Base-by-base conservation (phyloP, 2,113 vertebrate species). In the Guaruba guarouba region DNA sequence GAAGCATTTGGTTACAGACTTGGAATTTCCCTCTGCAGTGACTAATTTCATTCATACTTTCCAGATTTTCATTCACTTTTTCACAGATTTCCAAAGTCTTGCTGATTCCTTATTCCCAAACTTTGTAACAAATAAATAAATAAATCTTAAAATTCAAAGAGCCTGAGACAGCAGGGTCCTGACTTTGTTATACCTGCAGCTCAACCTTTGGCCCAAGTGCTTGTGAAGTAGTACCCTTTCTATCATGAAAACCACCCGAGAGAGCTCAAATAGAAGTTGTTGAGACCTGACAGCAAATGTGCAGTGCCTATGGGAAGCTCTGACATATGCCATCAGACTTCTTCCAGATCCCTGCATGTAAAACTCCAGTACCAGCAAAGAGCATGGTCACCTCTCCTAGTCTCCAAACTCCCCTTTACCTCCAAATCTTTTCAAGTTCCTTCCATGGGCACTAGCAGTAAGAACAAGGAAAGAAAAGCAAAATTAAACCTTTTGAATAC, bases 51-150 rank as follows among this genome's bases (percentile, higher is more conserved):
- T 85, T 76, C 83, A 92, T 68, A 59, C 33, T n/a, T 59, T n/a
- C 20, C 55, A 59, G 55, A n/a, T 59, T 59, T 59, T n/a, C 33
- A 59, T 59, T 59, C 55, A 59, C 33, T 59, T 59, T n/a, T n/a
- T 23, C 33, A 84, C 22, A 74, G 48, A 20, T 80, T 85, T 91
- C 68, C 84, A 70, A 96, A 91, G 84, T 86, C 64, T 85, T 64
- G 46, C 39, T 97, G 95, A 97, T 96, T 95, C 96, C 94, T 89
- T 92, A 91, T 89, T 96, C 63, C 90, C 78, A 83, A 90, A 70
- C 46, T 96, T 90, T 77, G 28, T 37, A 88, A 63, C 25, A 88
- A 70, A 43, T 20, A 73, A 43, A 29, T 63, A 68, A 92, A 33
- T 64, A 68, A 92, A 62, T 63, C 70, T 92, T 88, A 93, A 37